Evolutionary conservation across 2,888 invertebrate species (phyloP).

Genomic region (Cantharis rustica): DNA sequence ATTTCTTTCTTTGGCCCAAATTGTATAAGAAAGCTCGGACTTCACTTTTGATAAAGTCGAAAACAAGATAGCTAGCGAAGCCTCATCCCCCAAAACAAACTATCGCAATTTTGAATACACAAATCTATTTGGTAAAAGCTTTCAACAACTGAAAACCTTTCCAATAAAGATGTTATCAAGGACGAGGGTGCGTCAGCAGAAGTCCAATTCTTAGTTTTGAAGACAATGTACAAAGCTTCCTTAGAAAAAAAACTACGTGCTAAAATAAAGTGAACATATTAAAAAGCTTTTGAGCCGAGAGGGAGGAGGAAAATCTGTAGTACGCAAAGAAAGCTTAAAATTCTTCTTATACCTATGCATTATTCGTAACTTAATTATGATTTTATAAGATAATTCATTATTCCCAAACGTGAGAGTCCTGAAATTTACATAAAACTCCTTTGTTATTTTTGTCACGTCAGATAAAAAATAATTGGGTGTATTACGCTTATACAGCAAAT

Average conservation of each 20-base stretch:
- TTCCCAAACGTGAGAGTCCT: slow-evolving; percentile 23
- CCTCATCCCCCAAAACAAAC: not conserved
- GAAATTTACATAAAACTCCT: slow-evolving; percentile 9
- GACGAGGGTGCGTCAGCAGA: not conserved
- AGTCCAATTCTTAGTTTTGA: not conserved
- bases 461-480: slow-evolving; percentile 44
- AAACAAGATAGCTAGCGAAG: not conserved
- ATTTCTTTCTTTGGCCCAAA: not conserved
- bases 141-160: not conserved
- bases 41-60: not conserved
- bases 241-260: not conserved
- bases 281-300: not conserved
- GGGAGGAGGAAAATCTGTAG: not conserved
- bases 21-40: not conserved
- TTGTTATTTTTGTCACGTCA: slow-evolving; percentile 7
- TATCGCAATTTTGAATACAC: not conserved
- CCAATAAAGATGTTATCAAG: not conserved
- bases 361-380: slow-evolving; percentile 4
- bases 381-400: slow-evolving; percentile 5
- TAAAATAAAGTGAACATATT: not conserved
- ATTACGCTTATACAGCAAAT: slow-evolving; percentile 40
- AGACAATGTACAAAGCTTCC: not conserved
- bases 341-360: not conserved
- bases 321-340: not conserved
- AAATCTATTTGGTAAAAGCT: not conserved